Evolutionary conservation across 2,113 vertebrate genomes (phyloP).

Genomic region (Apodemus speciosus): DNA sequence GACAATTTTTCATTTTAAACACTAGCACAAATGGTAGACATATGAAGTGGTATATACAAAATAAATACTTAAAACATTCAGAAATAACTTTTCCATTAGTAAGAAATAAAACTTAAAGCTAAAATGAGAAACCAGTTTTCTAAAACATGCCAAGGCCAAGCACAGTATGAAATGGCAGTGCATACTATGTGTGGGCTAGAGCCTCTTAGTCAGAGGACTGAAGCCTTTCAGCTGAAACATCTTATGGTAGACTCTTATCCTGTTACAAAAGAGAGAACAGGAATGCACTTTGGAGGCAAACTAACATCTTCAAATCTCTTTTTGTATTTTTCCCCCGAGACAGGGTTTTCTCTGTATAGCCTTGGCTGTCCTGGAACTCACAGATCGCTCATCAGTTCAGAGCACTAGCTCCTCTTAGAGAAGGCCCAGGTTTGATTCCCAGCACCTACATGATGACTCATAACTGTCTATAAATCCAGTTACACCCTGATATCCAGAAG

Average conservation of each 20-base stretch:
- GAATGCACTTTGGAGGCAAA: neutral
- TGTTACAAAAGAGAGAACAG: neutral
- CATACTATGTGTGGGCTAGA: neutral
- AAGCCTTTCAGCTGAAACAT: neutral
- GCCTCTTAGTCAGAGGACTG: neutral
- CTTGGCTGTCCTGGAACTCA: no score
- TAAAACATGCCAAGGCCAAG: neutral
- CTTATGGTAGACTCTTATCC: neutral
- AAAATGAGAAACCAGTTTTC: conserved; percentile 21
- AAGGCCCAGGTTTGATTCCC: neutral
- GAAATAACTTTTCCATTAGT: conserved; percentile 9
- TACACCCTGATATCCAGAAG: neutral
- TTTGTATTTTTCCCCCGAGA: no score
- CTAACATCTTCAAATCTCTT: neutral
- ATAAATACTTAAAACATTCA: neutral
- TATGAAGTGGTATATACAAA: neutral
- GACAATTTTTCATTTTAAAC: neutral
- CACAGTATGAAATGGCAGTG: neutral
- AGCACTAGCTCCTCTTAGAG: neutral
- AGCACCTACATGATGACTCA: neutral
- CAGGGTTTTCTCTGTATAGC: no score
- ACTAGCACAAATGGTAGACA: neutral
- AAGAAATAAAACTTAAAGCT: conserved; percentile 54
- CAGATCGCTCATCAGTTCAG: no score
- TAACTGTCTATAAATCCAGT: neutral